A percentile compares a stretch with the other conserved stretches of the same genome.
Evolutionary conservation across 2,888 invertebrate genomes (phyloP).

Genomic region (Pseudoips prasinana): DNA sequence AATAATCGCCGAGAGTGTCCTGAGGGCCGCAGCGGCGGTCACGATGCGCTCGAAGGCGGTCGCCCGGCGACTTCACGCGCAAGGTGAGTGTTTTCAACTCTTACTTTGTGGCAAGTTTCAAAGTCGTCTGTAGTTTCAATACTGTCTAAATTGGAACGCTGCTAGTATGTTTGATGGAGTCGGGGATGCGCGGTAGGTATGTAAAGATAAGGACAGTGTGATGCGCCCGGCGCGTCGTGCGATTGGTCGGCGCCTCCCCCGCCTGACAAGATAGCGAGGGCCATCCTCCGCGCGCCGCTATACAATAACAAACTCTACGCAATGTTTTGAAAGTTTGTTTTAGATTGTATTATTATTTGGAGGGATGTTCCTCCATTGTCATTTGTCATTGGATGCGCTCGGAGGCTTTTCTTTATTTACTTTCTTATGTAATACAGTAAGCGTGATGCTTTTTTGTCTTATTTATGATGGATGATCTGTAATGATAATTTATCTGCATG

Average conservation of each 20-base stretch:
- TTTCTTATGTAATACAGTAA: conserved; percentile 46
- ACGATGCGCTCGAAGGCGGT: conserved; percentile 88
- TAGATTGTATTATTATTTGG: conserved; percentile 32
- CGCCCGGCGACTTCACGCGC: conserved; percentile 86
- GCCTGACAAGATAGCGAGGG: conserved; percentile 79
- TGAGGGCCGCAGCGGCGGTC: conserved; percentile 50
- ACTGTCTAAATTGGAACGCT: background rate
- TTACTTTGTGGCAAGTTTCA: conserved; percentile 13
- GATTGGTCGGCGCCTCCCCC: conserved; percentile 76
- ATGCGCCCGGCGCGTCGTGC: conserved; percentile 64
- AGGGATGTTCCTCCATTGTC: conserved; percentile 77
- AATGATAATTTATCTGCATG: background rate
- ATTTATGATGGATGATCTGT: conserved; percentile 1
- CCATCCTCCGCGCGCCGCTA: conserved; percentile 60
- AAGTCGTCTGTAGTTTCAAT: conserved; percentile 13
- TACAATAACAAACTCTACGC: conserved; percentile 33
- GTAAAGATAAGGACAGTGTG: conserved; percentile 66
- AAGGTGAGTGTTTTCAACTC: conserved; percentile 78
- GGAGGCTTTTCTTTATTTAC: conserved; percentile 73
- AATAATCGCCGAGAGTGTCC: conserved; percentile 58
- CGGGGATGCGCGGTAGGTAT: conserved; percentile 67
- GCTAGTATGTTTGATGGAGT: background rate
- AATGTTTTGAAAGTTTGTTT: conserved; percentile 37
- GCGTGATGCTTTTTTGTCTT: conserved; percentile 21
- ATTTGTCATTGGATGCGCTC: conserved; percentile 78